Base-by-base conservation (phyloP, 2,113 vertebrate genomes). In the Mesocricetus auratus region DNA sequence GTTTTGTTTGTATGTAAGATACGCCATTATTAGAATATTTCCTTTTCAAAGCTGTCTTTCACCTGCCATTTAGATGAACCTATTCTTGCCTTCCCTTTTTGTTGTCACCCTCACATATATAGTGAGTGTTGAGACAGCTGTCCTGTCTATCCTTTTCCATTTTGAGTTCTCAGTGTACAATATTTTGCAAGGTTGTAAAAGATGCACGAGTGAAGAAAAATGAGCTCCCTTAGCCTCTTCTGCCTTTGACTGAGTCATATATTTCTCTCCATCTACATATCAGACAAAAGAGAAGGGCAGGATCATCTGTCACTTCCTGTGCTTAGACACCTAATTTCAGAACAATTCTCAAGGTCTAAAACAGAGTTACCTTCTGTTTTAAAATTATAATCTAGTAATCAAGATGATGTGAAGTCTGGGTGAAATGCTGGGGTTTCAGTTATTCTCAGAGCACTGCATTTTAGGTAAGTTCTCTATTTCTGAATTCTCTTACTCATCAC, bases 291-390 rank as follows among this genome's bases (percentile, higher is more conserved):
- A 8, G 15, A 96, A 95, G 42, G 75, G 22, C 77, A 74, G 66
- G 95, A 82, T 93, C 95, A 92, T 64, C 1, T 77, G 13, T 96
- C 89, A 66, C 94, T 97, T 97, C 42, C 89, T 90, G 10, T 95
- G 78, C 60, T 95, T 17, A 4, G 64, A 31, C 97, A 17, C 97
- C 95, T 97, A 96, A 33, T 94, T 97, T 97, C 71, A 95, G 91
- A 94, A 95, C 82, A 16, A 56, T 94, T 93, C 92, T 82, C 42
- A 87, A 94, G 39, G 10, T 83, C 42, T 66, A 73, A 92, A 95
- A 94, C 95, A 62, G 0, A 15, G 87, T 66, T 90, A 22, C 9
- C 81, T 94, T 95, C n/a, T 53, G 86, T 97, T 96, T 97, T 97
- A 89, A 74, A 91, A 45, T 97, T 94, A 71, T 13, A 95, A 45